Conservation (phyloP, 2,888 invertebrate species). For the Dorcus hopei region DNA sequence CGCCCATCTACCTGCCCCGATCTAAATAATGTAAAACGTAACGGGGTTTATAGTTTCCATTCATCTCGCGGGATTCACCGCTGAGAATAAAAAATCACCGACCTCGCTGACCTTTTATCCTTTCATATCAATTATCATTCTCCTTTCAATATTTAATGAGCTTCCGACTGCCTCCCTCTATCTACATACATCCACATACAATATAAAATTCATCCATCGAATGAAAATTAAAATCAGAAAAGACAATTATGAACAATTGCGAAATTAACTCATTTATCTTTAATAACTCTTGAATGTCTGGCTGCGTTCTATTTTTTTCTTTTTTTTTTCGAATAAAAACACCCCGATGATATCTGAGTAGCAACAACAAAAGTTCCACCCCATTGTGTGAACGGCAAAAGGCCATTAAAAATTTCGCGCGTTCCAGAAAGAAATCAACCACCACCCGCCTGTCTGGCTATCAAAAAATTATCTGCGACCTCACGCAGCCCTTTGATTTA, state of each 20-base stretch:
- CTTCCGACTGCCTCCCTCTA: too few relatives aligned
- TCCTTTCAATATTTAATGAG: slow-evolving; percentile 13
- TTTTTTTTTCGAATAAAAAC: too few relatives aligned
- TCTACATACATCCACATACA: too few relatives aligned
- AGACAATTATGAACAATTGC: too few relatives aligned
- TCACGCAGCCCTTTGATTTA: not conserved
- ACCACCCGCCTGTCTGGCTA: slow-evolving; percentile 8
- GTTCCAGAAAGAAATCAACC: slow-evolving; percentile 11
- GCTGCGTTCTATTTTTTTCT: too few relatives aligned
- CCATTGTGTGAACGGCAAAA: slow-evolving; percentile 13
- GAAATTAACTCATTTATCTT: not conserved
- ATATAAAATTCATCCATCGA: not conserved
- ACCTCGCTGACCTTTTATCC: slow-evolving; percentile 21
- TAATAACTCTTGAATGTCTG: too few relatives aligned
- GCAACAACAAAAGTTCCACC: slow-evolving; percentile 4
- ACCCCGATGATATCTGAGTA: too few relatives aligned
- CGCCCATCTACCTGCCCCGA: slow-evolving; percentile 34
- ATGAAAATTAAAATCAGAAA: too few relatives aligned
- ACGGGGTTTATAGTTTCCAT: slow-evolving; percentile 40
- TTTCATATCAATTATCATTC: slow-evolving; percentile 24
- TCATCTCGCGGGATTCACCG: slow-evolving; percentile 33
- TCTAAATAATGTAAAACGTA: slow-evolving; percentile 38
- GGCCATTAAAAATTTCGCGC: slow-evolving; percentile 14
- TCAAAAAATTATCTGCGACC: slow-evolving; percentile 4
- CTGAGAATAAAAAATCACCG: slow-evolving; percentile 29